A percentile compares a stretch with the other conserved stretches of the same genome.
phyloP scores from a whole-genome alignment of 2,888 invertebrate genomes.

The Neoscelio sp. region DNA sequence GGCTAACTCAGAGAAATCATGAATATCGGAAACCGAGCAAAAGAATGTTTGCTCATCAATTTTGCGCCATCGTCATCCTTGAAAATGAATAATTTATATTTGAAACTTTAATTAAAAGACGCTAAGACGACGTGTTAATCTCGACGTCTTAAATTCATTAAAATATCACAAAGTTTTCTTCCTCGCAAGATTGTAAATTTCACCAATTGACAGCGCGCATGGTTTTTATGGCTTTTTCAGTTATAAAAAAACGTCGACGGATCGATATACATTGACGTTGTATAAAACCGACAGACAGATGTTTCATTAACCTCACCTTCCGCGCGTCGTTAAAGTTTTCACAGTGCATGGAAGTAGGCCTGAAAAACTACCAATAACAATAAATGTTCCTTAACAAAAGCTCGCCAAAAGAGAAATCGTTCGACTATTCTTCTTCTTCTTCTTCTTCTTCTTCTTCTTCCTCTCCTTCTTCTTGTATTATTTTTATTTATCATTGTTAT shows the following conservation, averaged over 20 bases:
- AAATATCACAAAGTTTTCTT: slow-evolving; percentile 26
- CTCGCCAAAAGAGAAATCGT: slow-evolving; percentile 52
- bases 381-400: slow-evolving; percentile 52
- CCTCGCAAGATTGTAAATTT: slow-evolving; percentile 13
- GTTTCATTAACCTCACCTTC: slow-evolving; percentile 57
- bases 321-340: slow-evolving; percentile 35
- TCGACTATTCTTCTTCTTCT: slow-evolving; percentile 13
- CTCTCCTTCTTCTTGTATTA: not conserved
- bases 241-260: slow-evolving; percentile 20
- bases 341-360: slow-evolving; percentile 43
- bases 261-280: slow-evolving; percentile 38
- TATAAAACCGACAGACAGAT: slow-evolving; percentile 56
- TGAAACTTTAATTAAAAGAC: slow-evolving; percentile 32
- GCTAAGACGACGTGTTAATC: slow-evolving; percentile 22
- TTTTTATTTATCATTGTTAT: slow-evolving; percentile 50
- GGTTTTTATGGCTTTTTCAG: slow-evolving; percentile 42
- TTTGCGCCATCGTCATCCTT: slow-evolving; percentile 53
- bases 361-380: slow-evolving; percentile 56
- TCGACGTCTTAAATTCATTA: slow-evolving; percentile 19
- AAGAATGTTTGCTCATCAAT: slow-evolving; percentile 38
- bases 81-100: slow-evolving; percentile 47
- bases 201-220: slow-evolving; percentile 19
- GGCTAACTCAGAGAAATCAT: slow-evolving; percentile 6
- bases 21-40: slow-evolving; percentile 6
- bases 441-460: slow-evolving; percentile 1